These are phyloP conservation scores for Thermophis baileyi DNA, from an alignment of 2,113 vertebrate genomes.

Conservation along the genomic window DNA sequence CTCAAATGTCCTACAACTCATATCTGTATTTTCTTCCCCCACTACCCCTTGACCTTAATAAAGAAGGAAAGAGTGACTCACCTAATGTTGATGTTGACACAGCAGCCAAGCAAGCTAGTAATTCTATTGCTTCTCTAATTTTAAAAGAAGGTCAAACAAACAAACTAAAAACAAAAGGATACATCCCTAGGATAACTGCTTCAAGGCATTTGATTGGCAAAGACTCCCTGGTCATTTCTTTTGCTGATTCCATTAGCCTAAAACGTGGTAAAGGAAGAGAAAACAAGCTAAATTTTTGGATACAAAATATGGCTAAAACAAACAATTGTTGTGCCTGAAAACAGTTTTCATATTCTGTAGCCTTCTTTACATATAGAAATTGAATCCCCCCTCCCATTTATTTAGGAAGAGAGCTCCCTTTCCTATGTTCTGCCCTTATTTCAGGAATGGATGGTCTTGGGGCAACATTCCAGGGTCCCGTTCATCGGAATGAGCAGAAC, in stretches of 20 bases:
- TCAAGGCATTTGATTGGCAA: conserved; percentile 99
- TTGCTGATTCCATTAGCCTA: conserved; percentile 96
- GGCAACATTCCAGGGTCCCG: background rate
- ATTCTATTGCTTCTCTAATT: background rate
- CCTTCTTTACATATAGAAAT: background rate
- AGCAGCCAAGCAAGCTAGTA: background rate
- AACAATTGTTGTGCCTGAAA: background rate
- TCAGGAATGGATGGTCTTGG: background rate
- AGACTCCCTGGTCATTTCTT: conserved; percentile 94
- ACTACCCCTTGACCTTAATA: background rate
- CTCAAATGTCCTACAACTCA: background rate
- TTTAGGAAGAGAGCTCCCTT: background rate
- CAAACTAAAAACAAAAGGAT: conserved; percentile 75
- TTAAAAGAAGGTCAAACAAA: background rate
- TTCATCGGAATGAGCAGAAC: background rate
- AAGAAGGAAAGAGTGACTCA: conserved; percentile 22
- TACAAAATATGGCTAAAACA: conserved; percentile 6
- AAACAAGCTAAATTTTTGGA: conserved; percentile 31
- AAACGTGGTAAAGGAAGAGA: conserved; percentile 26
- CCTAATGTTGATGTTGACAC: background rate
- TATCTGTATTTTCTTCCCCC: background rate
- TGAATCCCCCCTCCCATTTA: background rate
- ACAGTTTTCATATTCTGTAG: background rate
- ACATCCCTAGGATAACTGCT: conserved; percentile 97
- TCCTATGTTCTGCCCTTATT: background rate